These are phyloP conservation scores for Labeo rohita DNA, from an alignment of 2,113 vertebrate species.

Conservation along the genomic window DNA sequence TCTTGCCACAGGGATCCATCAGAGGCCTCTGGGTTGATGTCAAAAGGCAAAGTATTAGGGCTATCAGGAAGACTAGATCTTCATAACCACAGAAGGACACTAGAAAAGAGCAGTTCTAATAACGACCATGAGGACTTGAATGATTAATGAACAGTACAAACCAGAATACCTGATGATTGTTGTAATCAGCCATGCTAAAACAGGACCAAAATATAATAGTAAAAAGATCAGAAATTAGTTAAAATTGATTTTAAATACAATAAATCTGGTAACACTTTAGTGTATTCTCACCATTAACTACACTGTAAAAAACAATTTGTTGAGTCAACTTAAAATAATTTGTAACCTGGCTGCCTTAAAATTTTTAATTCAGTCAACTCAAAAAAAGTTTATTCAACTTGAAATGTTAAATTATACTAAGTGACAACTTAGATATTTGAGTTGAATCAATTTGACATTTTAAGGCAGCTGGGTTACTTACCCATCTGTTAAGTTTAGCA, in stretches of 20 bases:
- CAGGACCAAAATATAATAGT: background rate
- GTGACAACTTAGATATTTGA: no score
- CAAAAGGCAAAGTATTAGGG: constrained; percentile 7
- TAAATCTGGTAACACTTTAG: background rate
- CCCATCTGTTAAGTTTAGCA: no score
- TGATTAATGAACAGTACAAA: background rate
- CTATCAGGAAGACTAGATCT: constrained; percentile 17
- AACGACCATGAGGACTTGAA: background rate
- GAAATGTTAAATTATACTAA: no score
- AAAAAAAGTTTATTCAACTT: no score
- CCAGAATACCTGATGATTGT: background rate
- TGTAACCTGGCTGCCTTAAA: no score
- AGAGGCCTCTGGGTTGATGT: constrained; percentile 17
- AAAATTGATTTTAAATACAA: background rate
- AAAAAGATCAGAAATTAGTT: background rate
- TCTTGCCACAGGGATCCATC: constrained; percentile 29
- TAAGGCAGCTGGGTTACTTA: no score
- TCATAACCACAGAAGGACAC: background rate
- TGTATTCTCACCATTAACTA: no score
- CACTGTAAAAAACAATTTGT: no score
- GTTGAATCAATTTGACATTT: no score
- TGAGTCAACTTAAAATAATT: no score
- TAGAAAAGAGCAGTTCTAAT: background rate
- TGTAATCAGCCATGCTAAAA: background rate
- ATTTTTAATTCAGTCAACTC: no score